These are phyloP conservation scores for Subacronicta megacephala DNA, from an alignment of 2,888 invertebrate genomes.

Conservation along the genomic window DNA sequence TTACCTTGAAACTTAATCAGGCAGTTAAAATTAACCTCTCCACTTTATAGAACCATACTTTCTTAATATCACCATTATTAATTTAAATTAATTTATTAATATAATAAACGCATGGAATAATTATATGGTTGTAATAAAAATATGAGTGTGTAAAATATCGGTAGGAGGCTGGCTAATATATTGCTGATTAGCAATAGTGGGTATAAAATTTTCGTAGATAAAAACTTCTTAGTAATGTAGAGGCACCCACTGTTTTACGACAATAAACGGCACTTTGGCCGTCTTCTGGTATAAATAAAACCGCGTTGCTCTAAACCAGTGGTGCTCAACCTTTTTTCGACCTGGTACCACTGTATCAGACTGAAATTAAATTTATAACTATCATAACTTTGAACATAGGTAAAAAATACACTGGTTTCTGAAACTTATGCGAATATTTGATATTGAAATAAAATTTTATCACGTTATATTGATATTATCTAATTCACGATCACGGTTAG, in stretches of 20 bases:
- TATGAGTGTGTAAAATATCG: conserved; percentile 26
- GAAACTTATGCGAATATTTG: too few relatives aligned
- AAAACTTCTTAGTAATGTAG: conserved; percentile 9
- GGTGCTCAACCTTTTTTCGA: too few relatives aligned
- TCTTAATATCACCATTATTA: conserved; percentile 44
- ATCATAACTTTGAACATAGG: too few relatives aligned
- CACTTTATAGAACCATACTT: conserved; percentile 43
- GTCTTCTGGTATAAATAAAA: conserved; percentile 9
- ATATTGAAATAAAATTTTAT: too few relatives aligned
- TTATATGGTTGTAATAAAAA: conserved; percentile 49
- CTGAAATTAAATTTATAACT: too few relatives aligned
- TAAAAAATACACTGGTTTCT: too few relatives aligned
- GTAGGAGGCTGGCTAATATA: conserved; percentile 28
- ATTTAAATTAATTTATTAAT: conserved; percentile 56
- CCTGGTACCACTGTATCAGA: too few relatives aligned
- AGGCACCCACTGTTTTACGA: conserved; percentile 54
- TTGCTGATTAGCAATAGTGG: conserved; percentile 43
- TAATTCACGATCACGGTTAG: too few relatives aligned
- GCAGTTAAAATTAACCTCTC: conserved; percentile 61
- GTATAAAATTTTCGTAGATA: conserved; percentile 22
- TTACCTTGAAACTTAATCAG: conserved; percentile 57
- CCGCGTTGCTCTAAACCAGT: neutral
- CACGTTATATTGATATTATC: too few relatives aligned
- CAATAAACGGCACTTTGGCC: conserved; percentile 31
- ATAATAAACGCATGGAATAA: conserved; percentile 49